These are phyloP conservation scores for Heliopora coerulea DNA, from an alignment of 92 coral and sea anemone species.

Conservation along the genomic window DNA sequence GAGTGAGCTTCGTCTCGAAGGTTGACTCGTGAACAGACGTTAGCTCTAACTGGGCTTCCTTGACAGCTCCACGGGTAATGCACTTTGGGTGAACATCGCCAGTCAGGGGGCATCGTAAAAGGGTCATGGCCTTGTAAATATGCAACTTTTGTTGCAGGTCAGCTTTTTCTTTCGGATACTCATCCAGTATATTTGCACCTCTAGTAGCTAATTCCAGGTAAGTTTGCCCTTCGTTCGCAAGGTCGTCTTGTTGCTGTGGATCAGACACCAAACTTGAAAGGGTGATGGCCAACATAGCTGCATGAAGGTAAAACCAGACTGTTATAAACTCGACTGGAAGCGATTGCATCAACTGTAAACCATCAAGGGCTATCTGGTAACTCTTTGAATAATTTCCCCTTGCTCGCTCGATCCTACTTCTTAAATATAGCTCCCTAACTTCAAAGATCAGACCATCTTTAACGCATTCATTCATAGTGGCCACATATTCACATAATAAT, in stretches of 20 bases:
- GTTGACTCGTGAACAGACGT: not conserved
- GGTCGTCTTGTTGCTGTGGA: not conserved
- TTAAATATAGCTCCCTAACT: slow-evolving; percentile 10
- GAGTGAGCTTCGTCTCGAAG: not conserved
- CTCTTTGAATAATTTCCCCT: not conserved
- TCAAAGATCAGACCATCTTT: not conserved
- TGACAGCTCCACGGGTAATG: no score
- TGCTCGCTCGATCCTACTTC: slow-evolving; percentile 10
- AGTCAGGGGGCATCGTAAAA: not conserved
- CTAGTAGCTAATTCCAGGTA: not conserved
- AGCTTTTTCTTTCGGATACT: not conserved
- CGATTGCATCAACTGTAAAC: not conserved
- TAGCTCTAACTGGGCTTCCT: no score
- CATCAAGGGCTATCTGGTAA: not conserved
- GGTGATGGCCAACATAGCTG: not conserved
- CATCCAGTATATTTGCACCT: not conserved
- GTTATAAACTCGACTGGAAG: slow-evolving; percentile 4
- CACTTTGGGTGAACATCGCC: slow-evolving; percentile 5
- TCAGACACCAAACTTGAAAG: not conserved
- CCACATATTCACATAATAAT: not conserved
- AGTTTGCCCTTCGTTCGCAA: not conserved
- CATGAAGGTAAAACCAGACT: not conserved
- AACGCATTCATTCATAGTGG: no score
- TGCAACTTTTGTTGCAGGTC: not conserved
- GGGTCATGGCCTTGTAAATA: not conserved